Base-by-base conservation (phyloP, 1,140 invertebrate genomes). In the Drosophila eugracilis region DNA sequence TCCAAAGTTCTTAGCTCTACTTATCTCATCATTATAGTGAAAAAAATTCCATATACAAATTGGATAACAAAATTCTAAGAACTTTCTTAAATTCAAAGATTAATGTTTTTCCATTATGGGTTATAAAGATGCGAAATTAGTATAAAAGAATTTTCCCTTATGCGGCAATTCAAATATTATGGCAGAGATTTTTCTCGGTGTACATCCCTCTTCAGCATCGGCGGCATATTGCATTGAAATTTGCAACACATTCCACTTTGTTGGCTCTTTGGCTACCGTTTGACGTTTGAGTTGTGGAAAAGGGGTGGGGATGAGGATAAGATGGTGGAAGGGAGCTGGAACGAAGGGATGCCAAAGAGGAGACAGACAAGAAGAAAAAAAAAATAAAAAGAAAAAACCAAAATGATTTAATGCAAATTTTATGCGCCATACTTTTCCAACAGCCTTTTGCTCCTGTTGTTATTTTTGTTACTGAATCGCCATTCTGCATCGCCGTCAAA, bases 361-460 rank as follows among this genome's bases (percentile, higher is more conserved):
- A 22, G 50, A 34, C 37, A 50, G 42, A 53, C 48, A 69, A 48
- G 45, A 41, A 37, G 12, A 4, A 12, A 39, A 59, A 44, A 34
- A 73, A 37, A 39, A 24, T 32, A 9, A 53, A 19, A 26, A 44
- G 58, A 54, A 80, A 75, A 37, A 30, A n/a, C n/a, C 52, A 19
- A 78, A 80, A 86, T 86, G 81, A 85, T 85, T 85, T 77, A 86
- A 86, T 85, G 80, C 72, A 85, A 86, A 85, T 85, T 86, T 85
- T 86, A 86, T 86, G 76, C 80, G 62, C 76, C 57, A 76, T 84
- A 78, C 81, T 84, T 81, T 83, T 53, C 52, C 37, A 36, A 36
- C 32, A 58, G 45, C n/a, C 63, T 41, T 50, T 28, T 42, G 48
- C 41, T 67, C 26, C 39, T 30, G 21, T 26, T 41, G 24, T 14